Evolutionary conservation across 2,797 vertebrate species (phyloP).

Genomic region (Crax fasciolata): DNA sequence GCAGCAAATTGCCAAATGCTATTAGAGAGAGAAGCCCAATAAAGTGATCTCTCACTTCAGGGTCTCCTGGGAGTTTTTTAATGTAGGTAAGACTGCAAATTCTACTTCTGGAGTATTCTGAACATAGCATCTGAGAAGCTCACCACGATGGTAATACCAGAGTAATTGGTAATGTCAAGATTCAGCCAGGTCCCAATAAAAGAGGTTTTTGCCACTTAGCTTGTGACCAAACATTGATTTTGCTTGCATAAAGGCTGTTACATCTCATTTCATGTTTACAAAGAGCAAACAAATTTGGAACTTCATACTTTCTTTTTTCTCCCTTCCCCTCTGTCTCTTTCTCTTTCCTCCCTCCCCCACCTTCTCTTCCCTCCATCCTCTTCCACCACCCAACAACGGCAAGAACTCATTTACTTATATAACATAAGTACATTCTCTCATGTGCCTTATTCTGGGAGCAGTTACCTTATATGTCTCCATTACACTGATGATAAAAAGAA

Average conservation of each 20-base stretch:
- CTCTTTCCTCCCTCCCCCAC: background rate
- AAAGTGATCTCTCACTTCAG: slow-evolving; percentile 60
- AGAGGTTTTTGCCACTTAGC: background rate
- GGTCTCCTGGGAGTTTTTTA: slow-evolving; percentile 52
- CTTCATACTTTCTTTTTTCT: background rate
- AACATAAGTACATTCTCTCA: background rate
- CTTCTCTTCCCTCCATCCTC: background rate
- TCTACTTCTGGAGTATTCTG: slow-evolving; percentile 38
- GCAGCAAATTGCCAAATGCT: slow-evolving; percentile 62
- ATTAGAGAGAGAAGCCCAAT: slow-evolving; percentile 41
- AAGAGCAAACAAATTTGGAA: background rate
- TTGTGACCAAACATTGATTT: background rate
- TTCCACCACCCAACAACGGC: background rate
- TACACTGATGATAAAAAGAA: slow-evolving; percentile 15
- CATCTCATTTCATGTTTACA: background rate
- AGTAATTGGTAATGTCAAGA: background rate
- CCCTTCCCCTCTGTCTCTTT: background rate
- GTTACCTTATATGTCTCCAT: slow-evolving; percentile 5
- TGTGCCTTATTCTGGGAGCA: background rate
- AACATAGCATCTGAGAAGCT: background rate
- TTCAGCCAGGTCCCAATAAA: background rate
- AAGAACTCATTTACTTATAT: background rate
- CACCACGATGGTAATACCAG: background rate
- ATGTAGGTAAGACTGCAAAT: slow-evolving; percentile 46
- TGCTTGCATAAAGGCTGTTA: background rate